Percentiles rank a stretch among this genome's conserved stretches.
phyloP scores from a whole-genome alignment of 2,888 invertebrate species.

The Temnothorax unifasciatus region DNA sequence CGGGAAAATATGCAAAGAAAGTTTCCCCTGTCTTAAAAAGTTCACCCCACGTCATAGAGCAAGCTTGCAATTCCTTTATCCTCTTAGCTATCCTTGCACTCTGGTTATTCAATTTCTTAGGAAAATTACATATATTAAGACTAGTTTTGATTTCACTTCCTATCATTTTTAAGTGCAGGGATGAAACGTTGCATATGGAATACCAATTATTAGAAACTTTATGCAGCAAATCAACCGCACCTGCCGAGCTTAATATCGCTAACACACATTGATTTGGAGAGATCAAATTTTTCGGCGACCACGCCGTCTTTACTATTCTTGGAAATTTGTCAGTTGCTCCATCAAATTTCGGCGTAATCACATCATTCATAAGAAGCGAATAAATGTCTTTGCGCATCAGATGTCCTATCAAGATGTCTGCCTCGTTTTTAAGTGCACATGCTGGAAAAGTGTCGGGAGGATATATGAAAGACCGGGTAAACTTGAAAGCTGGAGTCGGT shows the following conservation, averaged over 20 bases:
- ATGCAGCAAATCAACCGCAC: conserved; percentile 78
- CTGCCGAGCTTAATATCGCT: conserved; percentile 80
- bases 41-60: conserved; percentile 81
- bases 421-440: conserved; percentile 64
- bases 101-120: neutral
- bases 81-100: conserved; percentile 57
- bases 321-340: conserved; percentile 71
- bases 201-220: conserved; percentile 80
- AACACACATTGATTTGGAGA: conserved; percentile 79
- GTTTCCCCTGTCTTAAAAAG: conserved; percentile 61
- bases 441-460: conserved; percentile 77
- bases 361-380: conserved; percentile 78
- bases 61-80: conserved; percentile 76
- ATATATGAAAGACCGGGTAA: conserved; percentile 81
- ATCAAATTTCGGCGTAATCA: conserved; percentile 78
- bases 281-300: conserved; percentile 82
- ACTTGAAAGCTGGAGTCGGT: conserved; percentile 75
- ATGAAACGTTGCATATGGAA: conserved; percentile 77
- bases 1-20: conserved; percentile 79
- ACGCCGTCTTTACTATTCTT: conserved; percentile 76
- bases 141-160: conserved; percentile 64
- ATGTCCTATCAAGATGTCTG: conserved; percentile 72
- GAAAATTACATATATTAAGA: conserved; percentile 4
- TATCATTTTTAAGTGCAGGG: conserved; percentile 69
- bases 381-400: conserved; percentile 79